Base-by-base conservation (phyloP, 2,797 vertebrate genomes). In the Acanthurus leucopareius region DNA sequence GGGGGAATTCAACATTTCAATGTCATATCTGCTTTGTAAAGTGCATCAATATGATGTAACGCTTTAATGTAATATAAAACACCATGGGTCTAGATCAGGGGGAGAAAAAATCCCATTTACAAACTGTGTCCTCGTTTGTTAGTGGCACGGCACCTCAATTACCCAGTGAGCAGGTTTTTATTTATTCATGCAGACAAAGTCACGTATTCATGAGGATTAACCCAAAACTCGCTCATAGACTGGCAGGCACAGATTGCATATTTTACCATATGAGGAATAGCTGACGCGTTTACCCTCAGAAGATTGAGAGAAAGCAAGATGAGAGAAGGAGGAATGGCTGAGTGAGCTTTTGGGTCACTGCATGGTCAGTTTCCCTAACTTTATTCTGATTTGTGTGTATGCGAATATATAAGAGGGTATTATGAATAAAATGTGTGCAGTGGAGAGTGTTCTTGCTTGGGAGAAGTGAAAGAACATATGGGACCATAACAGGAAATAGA, bases 191-290 rank as follows among this genome's bases (percentile, higher is more conserved):
- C 91, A 91, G 93, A 95, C 94, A 95, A 95, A 96, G 95, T 95
- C 94, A 95, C 90, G 91, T 95, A 95, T 96, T 96, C 95, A 95
- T 95, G 95, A 96, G 95, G 95, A 96, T 96, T 96, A 96, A 95
- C 92, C 93, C 92, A 92, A 91, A 94, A 94, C 87, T 94, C 92
- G 68, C 93, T 92, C 89, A 90, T 93, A 94, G 94, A 95, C 94
- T 95, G 94, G 91, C 93, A 95, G 93, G 88, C 90, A 90, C 93
- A 94, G 93, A 95, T 94, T 95, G 94, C 93, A 95, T 95, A 95
- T 95, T 96, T 95, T 94, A 94, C 91, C 92, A 94, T 93, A 93
- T 85, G 89, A 92, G 87, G 86, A 92, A 95, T 90, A 94, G 93
- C 93, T 95, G 94, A 94, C 90, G 91, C 88, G 84, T 90, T 93